Percentiles rank a stretch among this genome's conserved stretches.
These are phyloP conservation scores for Pipistrellus nathusii DNA, from an alignment of 2,797 vertebrate species.

Conservation along the genomic window DNA sequence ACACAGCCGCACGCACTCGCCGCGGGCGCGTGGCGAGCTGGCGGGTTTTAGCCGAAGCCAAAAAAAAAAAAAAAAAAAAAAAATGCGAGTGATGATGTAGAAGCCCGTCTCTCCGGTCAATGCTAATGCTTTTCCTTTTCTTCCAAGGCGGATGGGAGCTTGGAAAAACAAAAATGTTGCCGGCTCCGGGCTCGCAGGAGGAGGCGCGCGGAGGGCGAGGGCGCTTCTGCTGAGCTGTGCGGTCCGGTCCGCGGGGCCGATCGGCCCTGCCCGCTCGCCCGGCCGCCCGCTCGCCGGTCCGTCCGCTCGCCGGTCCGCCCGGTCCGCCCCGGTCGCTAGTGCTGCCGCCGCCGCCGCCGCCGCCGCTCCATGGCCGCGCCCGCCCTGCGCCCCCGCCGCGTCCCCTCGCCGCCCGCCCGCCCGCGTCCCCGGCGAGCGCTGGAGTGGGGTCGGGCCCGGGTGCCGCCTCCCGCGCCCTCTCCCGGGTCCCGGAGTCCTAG, in stretches of 20 bases:
- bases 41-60: slow-evolving; percentile 84
- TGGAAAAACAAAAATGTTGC: slow-evolving; percentile 59
- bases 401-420: slow-evolving; percentile 64
- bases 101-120: slow-evolving; percentile 73
- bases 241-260: slow-evolving; percentile 61
- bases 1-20: slow-evolving; percentile 71
- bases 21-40: slow-evolving; percentile 80
- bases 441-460: slow-evolving; percentile 77
- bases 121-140: slow-evolving; percentile 57
- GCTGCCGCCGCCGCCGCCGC: slow-evolving; percentile 71
- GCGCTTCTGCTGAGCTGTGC: slow-evolving; percentile 81
- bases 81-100: slow-evolving; percentile 22
- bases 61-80: background rate
- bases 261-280: slow-evolving; percentile 62
- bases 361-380: slow-evolving; percentile 79
- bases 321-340: slow-evolving; percentile 65
- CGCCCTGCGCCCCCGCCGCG: slow-evolving; percentile 73
- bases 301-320: background rate
- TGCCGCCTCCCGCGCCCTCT: slow-evolving; percentile 77
- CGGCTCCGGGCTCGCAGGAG: slow-evolving; percentile 63
- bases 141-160: slow-evolving; percentile 74
- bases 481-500: slow-evolving; percentile 71
- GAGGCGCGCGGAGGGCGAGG: slow-evolving; percentile 65
- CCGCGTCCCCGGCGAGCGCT: slow-evolving; percentile 75
- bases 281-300: background rate